These are phyloP conservation scores for Nineta flava DNA, from an alignment of 2,888 invertebrate genomes.

Conservation along the genomic window DNA sequence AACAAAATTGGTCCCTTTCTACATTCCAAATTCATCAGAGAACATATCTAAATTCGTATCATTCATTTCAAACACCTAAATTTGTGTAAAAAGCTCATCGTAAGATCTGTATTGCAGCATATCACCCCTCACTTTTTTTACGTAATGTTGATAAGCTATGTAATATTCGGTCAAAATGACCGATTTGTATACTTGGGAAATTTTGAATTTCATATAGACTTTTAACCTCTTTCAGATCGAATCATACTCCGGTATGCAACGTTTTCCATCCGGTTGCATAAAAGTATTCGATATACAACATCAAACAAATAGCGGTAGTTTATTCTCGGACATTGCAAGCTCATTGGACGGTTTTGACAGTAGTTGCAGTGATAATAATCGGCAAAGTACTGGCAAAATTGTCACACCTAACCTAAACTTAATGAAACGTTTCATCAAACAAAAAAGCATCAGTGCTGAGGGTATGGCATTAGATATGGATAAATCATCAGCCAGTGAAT, in stretches of 20 bases:
- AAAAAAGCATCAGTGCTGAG: conserved; percentile 69
- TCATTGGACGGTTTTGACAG: conserved; percentile 24
- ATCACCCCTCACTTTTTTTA: too few relatives aligned
- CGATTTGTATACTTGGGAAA: too few relatives aligned
- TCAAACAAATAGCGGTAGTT: conserved; percentile 21
- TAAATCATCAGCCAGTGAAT: conserved; percentile 53
- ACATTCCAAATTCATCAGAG: too few relatives aligned
- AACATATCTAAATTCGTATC: too few relatives aligned
- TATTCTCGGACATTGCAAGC: conserved; percentile 27
- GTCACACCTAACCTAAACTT: conserved; percentile 63
- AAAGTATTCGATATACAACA: conserved; percentile 30
- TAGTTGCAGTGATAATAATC: conserved; percentile 14
- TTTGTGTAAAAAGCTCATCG: too few relatives aligned
- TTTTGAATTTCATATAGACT: too few relatives aligned
- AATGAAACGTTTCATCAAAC: conserved; percentile 78
- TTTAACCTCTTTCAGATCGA: conserved; percentile 1
- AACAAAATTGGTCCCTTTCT: too few relatives aligned
- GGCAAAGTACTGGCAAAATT: conserved; percentile 19
- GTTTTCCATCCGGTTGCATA: conserved; percentile 18
- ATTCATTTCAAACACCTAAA: too few relatives aligned
- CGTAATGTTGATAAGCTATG: too few relatives aligned
- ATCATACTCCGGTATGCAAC: conserved; percentile 7
- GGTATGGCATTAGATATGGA: conserved; percentile 48
- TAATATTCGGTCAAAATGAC: too few relatives aligned
- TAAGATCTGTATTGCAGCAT: too few relatives aligned